Conservation (phyloP, 2,797 vertebrate species). For the Pseudochirops cupreus region DNA sequence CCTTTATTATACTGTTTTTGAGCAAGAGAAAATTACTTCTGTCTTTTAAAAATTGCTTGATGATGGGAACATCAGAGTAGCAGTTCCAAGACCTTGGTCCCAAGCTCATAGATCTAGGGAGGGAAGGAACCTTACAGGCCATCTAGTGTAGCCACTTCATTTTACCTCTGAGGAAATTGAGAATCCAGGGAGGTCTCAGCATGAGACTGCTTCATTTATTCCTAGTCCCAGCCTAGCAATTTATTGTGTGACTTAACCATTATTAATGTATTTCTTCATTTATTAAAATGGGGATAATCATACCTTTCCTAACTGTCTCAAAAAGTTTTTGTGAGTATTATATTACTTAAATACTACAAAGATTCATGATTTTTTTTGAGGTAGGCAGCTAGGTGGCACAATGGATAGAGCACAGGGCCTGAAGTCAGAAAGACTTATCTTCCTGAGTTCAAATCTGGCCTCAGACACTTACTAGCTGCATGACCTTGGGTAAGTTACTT, state of each 20-base stretch:
- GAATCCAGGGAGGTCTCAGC: not conserved
- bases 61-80: not conserved
- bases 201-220: not conserved
- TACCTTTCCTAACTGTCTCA: not conserved
- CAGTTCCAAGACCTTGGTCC: not conserved
- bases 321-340: not conserved
- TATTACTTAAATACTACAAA: not conserved
- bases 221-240: not conserved
- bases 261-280: not conserved
- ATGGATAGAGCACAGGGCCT: not conserved
- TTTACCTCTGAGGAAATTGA: not conserved
- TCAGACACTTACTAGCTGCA: not conserved
- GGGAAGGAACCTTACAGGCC: not conserved
- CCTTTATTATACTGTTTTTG: slow-evolving; percentile 6
- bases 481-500: not conserved
- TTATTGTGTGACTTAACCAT: not conserved
- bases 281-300: not conserved
- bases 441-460: not conserved
- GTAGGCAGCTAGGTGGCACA: not conserved
- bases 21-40: slow-evolving; percentile 28
- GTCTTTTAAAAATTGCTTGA: slow-evolving; percentile 6
- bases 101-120: not conserved
- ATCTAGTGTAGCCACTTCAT: not conserved
- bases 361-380: not conserved
- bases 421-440: not conserved